Evolutionary conservation across 1,140 invertebrate genomes (phyloP), one percentile per base, ranked within the genome.

Genomic region (Drosophila parabipectinata): DNA sequence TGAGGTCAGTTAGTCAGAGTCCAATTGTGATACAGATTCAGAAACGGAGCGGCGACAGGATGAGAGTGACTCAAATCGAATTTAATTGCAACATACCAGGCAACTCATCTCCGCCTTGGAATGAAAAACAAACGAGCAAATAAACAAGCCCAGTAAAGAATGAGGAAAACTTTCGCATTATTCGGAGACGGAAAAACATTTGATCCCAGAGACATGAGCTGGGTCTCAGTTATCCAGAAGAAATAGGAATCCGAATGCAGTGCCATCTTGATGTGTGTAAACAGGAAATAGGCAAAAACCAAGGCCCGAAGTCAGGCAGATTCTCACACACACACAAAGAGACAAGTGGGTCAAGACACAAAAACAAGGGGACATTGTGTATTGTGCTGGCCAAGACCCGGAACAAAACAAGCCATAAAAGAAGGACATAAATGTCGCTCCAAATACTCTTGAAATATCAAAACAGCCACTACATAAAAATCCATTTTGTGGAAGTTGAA

Each of bases 81-180:
- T 74, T 58, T 64, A 74, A 75, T 74, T 74, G 60, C 71, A 74
- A 59, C 47, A 72, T 72, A 60, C 56, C 67, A 32, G 26, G 66
- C 24, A 44, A 63, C 41, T 12, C 41, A 44, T 44, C 41, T 47
- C 30, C 26, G n/a, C 12, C 34, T 37, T 10, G 41, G 41, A 34
- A 39, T 28, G 18, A 30, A 64, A 66, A 74, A 57, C 72, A 74
- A 74, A 62, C 44, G 68, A 74, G 71, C 41, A 18, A 73, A 72
- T 52, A 72, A 72, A 69, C 66, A 47, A 72, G 30, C 67, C 45
- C 55, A 32, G 44, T 18, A 41, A 55, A 26, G 37, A 67, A 68
- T 50, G 57, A 39, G n/a, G 34, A 30, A 37, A 41, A 44, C 51
- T 44, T 54, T 21, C 6, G 51, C 51, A 62, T 32, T 32, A 28